Evolutionary conservation across 53 echinoderm and acorn worm species (phyloP), one percentile per base, ranked within the genome.

Genomic region (Stichopus horrens): DNA sequence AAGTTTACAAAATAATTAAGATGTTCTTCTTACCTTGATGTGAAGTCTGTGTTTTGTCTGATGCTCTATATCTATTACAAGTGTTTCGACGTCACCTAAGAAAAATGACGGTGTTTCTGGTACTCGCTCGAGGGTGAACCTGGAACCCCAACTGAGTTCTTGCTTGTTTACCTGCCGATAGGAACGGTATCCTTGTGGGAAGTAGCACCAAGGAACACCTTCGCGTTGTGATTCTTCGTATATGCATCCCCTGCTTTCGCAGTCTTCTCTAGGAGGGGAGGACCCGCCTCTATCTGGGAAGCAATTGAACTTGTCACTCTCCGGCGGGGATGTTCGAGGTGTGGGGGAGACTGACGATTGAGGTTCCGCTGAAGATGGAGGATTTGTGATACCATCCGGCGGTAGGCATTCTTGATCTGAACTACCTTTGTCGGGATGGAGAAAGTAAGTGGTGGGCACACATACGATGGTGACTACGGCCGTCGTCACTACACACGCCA

Each of bases 181-280:
- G 13, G 89, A 67, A 37, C 87, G 87, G 58, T 93, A 95, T 76
- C 90, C 87, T 5, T 88, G 89, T 4, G 94, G 94, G 78, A 93
- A 96, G 88, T 77, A 94, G 55, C 96, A 96, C 71, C 76, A 75
- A 2, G 96, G 96, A 13, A 88, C 89, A n/a, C 86, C 91, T 5
- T 87, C 88, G 0, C 58, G 56, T 10, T 60, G 53, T 3, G 96
- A 83, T 37, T 63, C 54, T 22, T 73, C 55, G 84, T 88, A 96
- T 18, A 76, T 9, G 75, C 96, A 96, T 0, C 96, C 96, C 21
- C 94, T 73, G 55, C 56, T 75, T 16, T 65, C 54, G 60, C 96
- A 96, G n/a, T 83, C 86, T 65, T 56, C 85, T 63, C 60, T 58
- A 23, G 9, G 21, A 9, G 21, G 1, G 14, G 23, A 22, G 55